Base-by-base conservation (phyloP, 1,140 invertebrate genomes). In the Drosophila santomea region DNA sequence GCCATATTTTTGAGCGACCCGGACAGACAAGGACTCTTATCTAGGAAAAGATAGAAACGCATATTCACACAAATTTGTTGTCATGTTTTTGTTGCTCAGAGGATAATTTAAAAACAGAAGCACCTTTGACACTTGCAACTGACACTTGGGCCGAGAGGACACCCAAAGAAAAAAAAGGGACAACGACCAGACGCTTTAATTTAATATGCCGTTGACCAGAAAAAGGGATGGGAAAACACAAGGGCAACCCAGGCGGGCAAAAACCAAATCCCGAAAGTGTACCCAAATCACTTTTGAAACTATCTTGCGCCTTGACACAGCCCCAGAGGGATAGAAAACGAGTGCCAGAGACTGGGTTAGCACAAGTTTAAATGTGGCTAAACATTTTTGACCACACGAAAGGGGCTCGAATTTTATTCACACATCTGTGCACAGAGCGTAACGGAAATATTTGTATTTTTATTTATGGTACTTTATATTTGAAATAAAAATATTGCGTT, bases 211-310 rank as follows among this genome's bases (percentile, higher is more conserved):
- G 79, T 88, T 83, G 84, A 88, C 62, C 83, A 88, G 83, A 59
- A 63, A 38, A 36, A 38, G 15, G 36, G 11, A 17, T 39, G 36
- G 36, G 17, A 50, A 55, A 43, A 51, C 8, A 47, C 41, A 43
- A 45, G 39, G 17, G 10, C 11, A 35, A 25, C 2, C 20, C 14
- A 25, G 45, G 25, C 10, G 4, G 32, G 50, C 54, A 52, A 66
- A 78, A 80, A 71, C 66, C 82, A 77, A 80, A 79, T 80, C 83
- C 83, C 83, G 71, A 88, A 86, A 84, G 83, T 88, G 76, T 80
- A 88, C 83, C 83, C 83, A 88, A 88, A 88, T 88, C 83, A 88
- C 83, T 88, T 88, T 88, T 88, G 83, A 89, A 88, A 88, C 83
- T 88, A 88, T 88, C 84, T 89, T 86, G 76, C 79, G 79, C 84